Evolutionary conservation across 2,888 invertebrate genomes (phyloP).

Genomic region (Lasius platythorax): DNA sequence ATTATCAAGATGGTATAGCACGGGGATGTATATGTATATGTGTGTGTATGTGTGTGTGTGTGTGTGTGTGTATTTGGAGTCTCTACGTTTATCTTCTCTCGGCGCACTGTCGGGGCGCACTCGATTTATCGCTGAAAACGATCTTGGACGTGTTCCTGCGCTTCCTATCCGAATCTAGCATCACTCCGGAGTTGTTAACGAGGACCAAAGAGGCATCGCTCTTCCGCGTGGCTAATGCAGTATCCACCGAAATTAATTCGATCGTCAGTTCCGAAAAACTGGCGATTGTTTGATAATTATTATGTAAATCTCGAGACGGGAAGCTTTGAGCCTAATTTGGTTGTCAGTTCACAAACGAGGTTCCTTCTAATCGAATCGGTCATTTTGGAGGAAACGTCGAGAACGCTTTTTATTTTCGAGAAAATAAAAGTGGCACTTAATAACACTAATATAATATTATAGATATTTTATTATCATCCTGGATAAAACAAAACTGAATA

Average conservation of each 20-base stretch:
- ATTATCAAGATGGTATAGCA: conserved; percentile 80
- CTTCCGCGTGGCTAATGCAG: conserved; percentile 60
- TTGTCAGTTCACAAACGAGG: background rate
- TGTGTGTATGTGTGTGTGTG: background rate
- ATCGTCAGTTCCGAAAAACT: conserved; percentile 21
- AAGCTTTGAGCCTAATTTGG: background rate
- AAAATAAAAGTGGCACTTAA: background rate
- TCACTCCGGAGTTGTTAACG: conserved; percentile 59
- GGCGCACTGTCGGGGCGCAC: conserved; percentile 62
- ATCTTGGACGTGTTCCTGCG: conserved; percentile 63
- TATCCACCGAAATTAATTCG: conserved; percentile 67
- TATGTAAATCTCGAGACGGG: background rate
- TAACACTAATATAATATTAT: background rate
- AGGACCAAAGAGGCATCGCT: conserved; percentile 63
- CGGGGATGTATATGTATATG: conserved; percentile 8
- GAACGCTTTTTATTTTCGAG: background rate
- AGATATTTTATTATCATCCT: background rate
- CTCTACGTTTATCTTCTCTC: conserved; percentile 67
- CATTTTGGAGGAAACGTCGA: background rate
- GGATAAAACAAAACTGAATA: background rate
- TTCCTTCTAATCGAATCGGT: background rate
- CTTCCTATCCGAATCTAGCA: conserved; percentile 62
- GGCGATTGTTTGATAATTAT: conserved; percentile 10
- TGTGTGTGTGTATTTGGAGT: conserved; percentile 51
- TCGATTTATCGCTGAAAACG: conserved; percentile 67